phyloP scores from a whole-genome alignment of 2,888 invertebrate genomes.

The Zygogramma bicolorata region DNA sequence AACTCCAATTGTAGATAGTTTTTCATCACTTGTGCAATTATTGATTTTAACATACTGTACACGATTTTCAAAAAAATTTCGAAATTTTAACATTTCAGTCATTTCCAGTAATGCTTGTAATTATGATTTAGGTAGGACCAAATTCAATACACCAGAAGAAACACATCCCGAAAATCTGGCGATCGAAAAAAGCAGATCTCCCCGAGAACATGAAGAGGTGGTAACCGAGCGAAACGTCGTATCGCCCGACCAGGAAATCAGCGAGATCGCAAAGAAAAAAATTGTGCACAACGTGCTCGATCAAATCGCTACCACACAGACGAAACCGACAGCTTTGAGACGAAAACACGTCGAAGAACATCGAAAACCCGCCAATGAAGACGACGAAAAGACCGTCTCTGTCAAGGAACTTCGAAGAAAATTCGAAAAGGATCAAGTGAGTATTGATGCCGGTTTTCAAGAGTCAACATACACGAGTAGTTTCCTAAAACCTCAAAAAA shows the following conservation, averaged over 20 bases:
- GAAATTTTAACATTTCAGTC: too few relatives aligned
- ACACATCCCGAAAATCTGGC: background rate
- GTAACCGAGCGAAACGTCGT: background rate
- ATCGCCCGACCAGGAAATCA: slow-evolving; percentile 40
- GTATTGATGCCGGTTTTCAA: slow-evolving; percentile 32
- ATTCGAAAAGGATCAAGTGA: slow-evolving; percentile 57
- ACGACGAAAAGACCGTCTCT: slow-evolving; percentile 48
- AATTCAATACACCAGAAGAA: too few relatives aligned
- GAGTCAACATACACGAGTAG: too few relatives aligned
- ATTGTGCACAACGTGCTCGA: slow-evolving; percentile 52
- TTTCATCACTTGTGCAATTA: too few relatives aligned
- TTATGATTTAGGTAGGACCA: too few relatives aligned
- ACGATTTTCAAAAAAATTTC: too few relatives aligned
- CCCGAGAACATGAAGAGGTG: background rate
- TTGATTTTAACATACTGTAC: too few relatives aligned
- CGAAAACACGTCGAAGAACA: slow-evolving; percentile 11
- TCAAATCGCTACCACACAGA: slow-evolving; percentile 55
- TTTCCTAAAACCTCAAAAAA: too few relatives aligned
- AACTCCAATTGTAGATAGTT: too few relatives aligned
- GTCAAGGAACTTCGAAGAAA: slow-evolving; percentile 58
- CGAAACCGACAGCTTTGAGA: background rate
- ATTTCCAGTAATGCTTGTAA: too few relatives aligned
- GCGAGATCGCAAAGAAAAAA: slow-evolving; percentile 47
- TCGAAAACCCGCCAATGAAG: slow-evolving; percentile 14
- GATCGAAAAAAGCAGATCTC: background rate